Evolutionary conservation across 2,113 vertebrate species (phyloP).

Genomic region (Ochotona princeps): DNA sequence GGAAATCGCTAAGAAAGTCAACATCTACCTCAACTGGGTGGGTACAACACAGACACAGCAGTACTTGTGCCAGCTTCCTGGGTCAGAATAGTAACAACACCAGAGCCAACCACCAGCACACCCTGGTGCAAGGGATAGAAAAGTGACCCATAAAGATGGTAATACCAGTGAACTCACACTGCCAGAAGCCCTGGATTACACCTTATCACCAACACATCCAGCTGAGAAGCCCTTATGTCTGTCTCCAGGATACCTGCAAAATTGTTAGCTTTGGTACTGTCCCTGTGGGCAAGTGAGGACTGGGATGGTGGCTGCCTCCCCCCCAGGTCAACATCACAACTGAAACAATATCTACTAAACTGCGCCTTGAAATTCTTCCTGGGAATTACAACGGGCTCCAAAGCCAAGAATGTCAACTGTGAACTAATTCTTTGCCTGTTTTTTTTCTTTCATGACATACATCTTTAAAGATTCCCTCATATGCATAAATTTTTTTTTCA

Average conservation of each 20-base stretch:
- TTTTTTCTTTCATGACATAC: too few species aligned
- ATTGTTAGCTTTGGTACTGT: too few species aligned
- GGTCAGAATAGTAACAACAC: too few species aligned
- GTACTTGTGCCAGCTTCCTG: background rate
- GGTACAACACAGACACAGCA: background rate
- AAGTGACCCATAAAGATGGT: background rate
- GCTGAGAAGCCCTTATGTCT: background rate
- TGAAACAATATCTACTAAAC: background rate
- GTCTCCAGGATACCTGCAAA: too few species aligned
- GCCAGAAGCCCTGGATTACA: background rate
- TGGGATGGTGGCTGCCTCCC: background rate
- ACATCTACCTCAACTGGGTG: background rate
- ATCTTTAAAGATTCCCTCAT: too few species aligned
- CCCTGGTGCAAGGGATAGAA: background rate
- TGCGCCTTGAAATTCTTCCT: background rate
- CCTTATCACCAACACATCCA: background rate
- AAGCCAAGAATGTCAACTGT: background rate
- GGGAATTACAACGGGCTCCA: background rate
- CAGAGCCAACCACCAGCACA: too few species aligned
- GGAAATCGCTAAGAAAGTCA: background rate
- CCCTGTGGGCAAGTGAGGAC: background rate
- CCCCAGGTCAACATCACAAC: background rate
- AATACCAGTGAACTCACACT: background rate
- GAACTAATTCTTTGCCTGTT: too few species aligned
- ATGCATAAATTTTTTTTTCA: too few species aligned